Evolutionary conservation across 2,797 vertebrate genomes (phyloP).

Genomic region (Sebastes baramenuke): DNA sequence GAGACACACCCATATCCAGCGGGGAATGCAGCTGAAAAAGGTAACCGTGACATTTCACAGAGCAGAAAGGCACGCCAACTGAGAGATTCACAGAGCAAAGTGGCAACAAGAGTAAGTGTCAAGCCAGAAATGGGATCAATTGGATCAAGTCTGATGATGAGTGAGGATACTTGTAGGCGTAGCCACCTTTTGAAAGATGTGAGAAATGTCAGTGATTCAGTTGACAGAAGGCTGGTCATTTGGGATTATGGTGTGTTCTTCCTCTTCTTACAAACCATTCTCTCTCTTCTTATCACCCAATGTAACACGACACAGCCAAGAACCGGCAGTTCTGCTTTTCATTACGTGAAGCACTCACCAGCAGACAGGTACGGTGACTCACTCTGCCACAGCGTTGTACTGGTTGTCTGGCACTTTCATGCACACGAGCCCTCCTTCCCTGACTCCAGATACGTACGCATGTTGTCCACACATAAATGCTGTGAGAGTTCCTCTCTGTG

Average conservation of each 20-base stretch:
- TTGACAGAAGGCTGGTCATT: not conserved
- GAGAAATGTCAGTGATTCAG: slow-evolving; percentile 13
- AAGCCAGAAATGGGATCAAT: not conserved
- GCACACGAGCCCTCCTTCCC: not conserved
- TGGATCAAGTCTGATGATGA: not conserved
- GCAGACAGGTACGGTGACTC: slow-evolving; percentile 58
- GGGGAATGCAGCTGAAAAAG: slow-evolving; percentile 31
- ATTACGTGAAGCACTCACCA: slow-evolving; percentile 21
- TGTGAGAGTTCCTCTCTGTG: slow-evolving; percentile 34
- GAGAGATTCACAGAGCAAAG: not conserved
- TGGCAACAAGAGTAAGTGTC: slow-evolving; percentile 1
- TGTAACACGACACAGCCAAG: slow-evolving; percentile 28
- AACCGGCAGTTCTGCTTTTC: slow-evolving; percentile 63
- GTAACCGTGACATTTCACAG: slow-evolving; percentile 47
- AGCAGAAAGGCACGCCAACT: not conserved
- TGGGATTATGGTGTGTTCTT: not conserved
- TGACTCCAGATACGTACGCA: slow-evolving; percentile 24
- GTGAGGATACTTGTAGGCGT: not conserved
- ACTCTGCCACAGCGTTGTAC: slow-evolving; percentile 9
- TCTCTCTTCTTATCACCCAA: slow-evolving; percentile 29
- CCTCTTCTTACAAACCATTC: slow-evolving; percentile 16
- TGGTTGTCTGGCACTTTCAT: slow-evolving; percentile 38
- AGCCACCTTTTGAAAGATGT: not conserved
- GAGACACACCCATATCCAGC: slow-evolving; percentile 44
- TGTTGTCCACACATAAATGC: slow-evolving; percentile 41